Evolutionary conservation across 2,888 invertebrate species (phyloP).

Genomic region (Tenthredo amoena): DNA sequence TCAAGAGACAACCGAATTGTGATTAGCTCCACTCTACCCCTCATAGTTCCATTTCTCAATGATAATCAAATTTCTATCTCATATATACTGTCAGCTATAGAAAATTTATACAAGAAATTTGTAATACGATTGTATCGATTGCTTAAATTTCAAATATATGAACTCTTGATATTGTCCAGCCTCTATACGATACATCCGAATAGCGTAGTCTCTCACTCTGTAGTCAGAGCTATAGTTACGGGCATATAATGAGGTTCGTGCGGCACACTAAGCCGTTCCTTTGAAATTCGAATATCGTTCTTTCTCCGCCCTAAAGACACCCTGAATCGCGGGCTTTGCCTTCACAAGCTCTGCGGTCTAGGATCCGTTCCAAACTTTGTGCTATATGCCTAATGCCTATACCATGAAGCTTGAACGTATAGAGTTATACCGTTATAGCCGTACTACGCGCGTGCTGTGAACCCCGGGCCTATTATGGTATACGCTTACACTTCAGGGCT

Average conservation of each 20-base stretch:
- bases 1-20: no score
- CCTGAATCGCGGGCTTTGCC: constrained; percentile 16
- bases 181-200: constrained; percentile 4
- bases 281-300: constrained; percentile 70
- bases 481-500: background rate
- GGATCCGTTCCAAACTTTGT: background rate
- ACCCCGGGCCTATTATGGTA: constrained; percentile 2
- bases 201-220: background rate
- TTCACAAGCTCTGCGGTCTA: background rate
- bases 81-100: no score
- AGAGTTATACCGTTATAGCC: constrained; percentile 8
- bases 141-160: background rate
- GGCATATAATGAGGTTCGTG: constrained; percentile 67
- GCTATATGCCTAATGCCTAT: background rate
- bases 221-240: constrained; percentile 45
- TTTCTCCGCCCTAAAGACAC: constrained; percentile 50
- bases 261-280: constrained; percentile 66
- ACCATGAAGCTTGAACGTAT: background rate
- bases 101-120: background rate
- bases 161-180: background rate
- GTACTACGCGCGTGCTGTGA: background rate
- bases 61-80: no score
- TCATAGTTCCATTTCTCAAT: no score
- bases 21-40: no score
- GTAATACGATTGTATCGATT: background rate